Percentiles rank a stretch among this genome's conserved stretches.
Conservation (phyloP, 1,140 invertebrate genomes). For the Eriosoma lanigerum region DNA sequence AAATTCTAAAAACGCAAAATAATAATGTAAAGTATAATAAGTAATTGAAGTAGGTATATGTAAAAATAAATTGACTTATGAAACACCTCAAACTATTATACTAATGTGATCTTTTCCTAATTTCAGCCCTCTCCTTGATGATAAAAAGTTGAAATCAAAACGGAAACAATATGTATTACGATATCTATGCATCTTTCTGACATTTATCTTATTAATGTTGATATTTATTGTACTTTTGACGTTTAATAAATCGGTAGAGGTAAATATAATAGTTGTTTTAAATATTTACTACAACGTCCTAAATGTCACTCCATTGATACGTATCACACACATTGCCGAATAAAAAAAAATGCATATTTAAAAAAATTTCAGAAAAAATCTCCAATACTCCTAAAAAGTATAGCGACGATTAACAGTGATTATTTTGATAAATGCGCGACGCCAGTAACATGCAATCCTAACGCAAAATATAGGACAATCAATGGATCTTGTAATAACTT, state of each 20-base stretch:
- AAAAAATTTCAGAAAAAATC: not conserved
- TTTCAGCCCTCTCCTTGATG: not conserved
- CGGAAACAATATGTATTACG: not conserved
- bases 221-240: not conserved
- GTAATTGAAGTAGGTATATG: no score
- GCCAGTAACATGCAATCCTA: not conserved
- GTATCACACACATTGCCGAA: no score
- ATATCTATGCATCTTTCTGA: no score
- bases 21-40: no score
- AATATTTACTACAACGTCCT: no score
- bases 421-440: conserved; percentile 23
- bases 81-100: no score
- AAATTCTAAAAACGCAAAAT: no score
- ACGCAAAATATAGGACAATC: conserved; percentile 65
- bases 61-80: no score
- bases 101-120: no score
- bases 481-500: conserved; percentile 84
- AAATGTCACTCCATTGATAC: no score
- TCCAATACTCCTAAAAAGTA: not conserved
- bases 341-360: no score
- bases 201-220: not conserved
- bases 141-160: not conserved
- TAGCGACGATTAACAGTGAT: conserved; percentile 19
- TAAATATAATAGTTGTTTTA: not conserved
- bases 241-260: not conserved